phyloP scores from a whole-genome alignment of 1,140 invertebrate genomes.

The Lordiphosa mommai region DNA sequence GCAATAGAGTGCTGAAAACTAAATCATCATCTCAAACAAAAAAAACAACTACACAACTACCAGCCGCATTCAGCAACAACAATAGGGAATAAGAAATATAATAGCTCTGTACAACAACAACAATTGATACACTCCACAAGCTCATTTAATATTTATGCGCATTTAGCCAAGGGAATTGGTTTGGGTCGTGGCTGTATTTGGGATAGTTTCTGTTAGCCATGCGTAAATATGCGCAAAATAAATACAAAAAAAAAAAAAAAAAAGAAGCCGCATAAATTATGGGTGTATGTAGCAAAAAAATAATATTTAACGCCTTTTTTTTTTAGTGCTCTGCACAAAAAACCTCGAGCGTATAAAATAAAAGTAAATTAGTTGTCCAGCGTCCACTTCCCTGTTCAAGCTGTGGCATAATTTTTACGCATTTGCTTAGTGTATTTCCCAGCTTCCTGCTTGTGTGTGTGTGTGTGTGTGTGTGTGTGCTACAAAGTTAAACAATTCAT shows the following conservation, averaged over 20 bases:
- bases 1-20: slow-evolving; percentile 61
- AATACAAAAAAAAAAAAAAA: slow-evolving; percentile 18
- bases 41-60: not conserved
- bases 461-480: not conserved
- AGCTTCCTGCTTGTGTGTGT: slow-evolving; percentile 19
- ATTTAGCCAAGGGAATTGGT: slow-evolving; percentile 42
- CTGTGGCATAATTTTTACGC: slow-evolving; percentile 61
- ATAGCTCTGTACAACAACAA: slow-evolving; percentile 17
- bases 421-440: slow-evolving; percentile 39
- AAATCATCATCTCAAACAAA: slow-evolving; percentile 46
- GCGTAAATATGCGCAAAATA: slow-evolving; percentile 55
- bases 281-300: slow-evolving; percentile 19
- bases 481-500: slow-evolving; percentile 49
- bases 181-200: slow-evolving; percentile 3
- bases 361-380: slow-evolving; percentile 57
- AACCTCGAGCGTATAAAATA: slow-evolving; percentile 49
- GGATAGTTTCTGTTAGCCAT: slow-evolving; percentile 36
- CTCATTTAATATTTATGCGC: slow-evolving; percentile 62
- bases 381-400: slow-evolving; percentile 31
- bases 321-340: slow-evolving; percentile 3
- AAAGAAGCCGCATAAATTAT: slow-evolving; percentile 40
- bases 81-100: not conserved
- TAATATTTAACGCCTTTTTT: slow-evolving; percentile 55
- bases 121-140: slow-evolving; percentile 53
- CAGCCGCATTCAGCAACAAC: slow-evolving; percentile 6